Percentiles rank a stretch among this genome's conserved stretches.
These are phyloP conservation scores for Acholoe squamosa DNA, from an alignment of 2,888 invertebrate genomes.

Conservation along the genomic window DNA sequence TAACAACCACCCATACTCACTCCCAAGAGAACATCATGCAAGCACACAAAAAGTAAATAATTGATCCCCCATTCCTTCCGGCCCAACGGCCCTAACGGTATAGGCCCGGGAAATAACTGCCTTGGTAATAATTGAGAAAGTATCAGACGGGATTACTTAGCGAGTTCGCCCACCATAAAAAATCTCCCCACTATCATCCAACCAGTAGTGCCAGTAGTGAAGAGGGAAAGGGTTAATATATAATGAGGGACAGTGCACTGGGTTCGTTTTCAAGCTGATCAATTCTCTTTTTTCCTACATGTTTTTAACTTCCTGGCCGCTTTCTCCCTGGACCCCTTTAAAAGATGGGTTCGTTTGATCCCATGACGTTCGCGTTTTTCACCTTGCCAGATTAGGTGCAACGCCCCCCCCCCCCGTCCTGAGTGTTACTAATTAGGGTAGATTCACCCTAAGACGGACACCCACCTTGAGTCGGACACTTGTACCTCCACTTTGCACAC, in stretches of 20 bases:
- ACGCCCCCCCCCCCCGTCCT: not conserved
- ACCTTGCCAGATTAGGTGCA: slow-evolving; percentile 13
- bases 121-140: slow-evolving; percentile 3
- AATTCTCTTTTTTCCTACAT: not conserved
- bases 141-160: not conserved
- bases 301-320: not conserved
- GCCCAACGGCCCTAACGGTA: not conserved
- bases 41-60: slow-evolving; percentile 20
- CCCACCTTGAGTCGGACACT: too few relatives aligned
- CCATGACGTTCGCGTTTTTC: not conserved
- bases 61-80: not conserved
- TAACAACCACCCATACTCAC: not conserved
- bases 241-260: not conserved
- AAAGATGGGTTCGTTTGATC: not conserved
- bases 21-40: not conserved
- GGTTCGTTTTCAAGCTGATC: slow-evolving; percentile 27
- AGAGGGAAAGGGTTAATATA: not conserved
- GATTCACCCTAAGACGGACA: too few relatives aligned
- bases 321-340: not conserved
- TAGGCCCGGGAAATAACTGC: not conserved
- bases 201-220: not conserved
- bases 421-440: not conserved
- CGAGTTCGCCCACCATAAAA: not conserved
- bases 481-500: too few relatives aligned
- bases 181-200: not conserved